These are phyloP conservation scores for Ptychochromis oligacanthus DNA, from an alignment of 2,113 vertebrate species.

Conservation along the genomic window DNA sequence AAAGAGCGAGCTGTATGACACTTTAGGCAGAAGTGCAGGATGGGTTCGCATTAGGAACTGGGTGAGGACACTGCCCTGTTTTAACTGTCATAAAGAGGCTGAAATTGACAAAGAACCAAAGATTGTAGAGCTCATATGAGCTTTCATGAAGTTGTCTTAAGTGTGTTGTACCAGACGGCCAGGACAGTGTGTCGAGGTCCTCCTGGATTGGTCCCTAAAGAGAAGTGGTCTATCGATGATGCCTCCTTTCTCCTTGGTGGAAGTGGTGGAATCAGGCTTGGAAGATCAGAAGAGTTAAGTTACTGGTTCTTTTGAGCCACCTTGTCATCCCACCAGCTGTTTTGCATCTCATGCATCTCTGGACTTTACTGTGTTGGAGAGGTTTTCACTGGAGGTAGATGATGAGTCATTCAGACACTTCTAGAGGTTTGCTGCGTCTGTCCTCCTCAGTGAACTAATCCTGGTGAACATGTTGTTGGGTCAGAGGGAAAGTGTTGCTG, in stretches of 20 bases:
- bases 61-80: accelerated
- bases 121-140: neutral
- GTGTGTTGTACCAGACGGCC: neutral
- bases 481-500: too few relatives aligned
- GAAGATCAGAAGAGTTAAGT: neutral
- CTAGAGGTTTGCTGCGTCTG: accelerated
- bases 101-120: neutral
- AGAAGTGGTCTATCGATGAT: neutral
- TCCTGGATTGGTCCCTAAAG: accelerated
- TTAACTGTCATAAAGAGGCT: neutral
- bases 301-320: neutral
- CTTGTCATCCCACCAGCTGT: too few relatives aligned
- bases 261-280: neutral
- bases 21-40: neutral
- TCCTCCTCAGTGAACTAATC: neutral
- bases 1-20: neutral
- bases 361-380: neutral
- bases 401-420: too few relatives aligned
- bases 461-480: neutral
- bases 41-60: accelerated
- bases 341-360: neutral
- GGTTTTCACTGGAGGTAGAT: neutral
- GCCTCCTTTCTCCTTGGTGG: neutral
- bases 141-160: neutral
- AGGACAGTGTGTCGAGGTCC: neutral